A percentile compares a stretch with the other conserved stretches of the same genome.
phyloP scores from a whole-genome alignment of 37 sponge, comb jelly and placozoan species.

The Haliclona indistincta region DNA sequence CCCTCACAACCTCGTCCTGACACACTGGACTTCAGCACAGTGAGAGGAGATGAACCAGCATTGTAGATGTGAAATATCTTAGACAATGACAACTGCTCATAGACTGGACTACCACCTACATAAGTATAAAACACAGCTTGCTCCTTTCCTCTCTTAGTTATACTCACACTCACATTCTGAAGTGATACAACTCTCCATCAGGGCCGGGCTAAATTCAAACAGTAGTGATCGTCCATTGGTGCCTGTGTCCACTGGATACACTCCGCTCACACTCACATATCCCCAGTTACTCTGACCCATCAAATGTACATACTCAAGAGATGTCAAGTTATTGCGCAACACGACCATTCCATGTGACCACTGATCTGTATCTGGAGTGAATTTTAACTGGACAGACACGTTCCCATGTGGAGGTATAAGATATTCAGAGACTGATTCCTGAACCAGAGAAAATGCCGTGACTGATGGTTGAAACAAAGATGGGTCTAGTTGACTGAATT shows the following conservation, averaged over 20 bases:
- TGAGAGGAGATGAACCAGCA: conserved; percentile 40
- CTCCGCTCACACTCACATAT: conserved; percentile 37
- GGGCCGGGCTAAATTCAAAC: conserved; percentile 41
- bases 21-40: conserved; percentile 11
- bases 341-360: conserved; percentile 21
- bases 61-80: conserved; percentile 49
- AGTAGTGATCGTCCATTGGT: conserved; percentile 24
- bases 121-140: not conserved
- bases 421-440: not conserved
- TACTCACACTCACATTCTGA: conserved; percentile 11
- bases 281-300: conserved; percentile 47
- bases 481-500: not conserved
- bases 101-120: not conserved
- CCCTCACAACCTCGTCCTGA: conserved; percentile 35
- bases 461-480: not conserved
- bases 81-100: conserved; percentile 34
- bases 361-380: conserved; percentile 37
- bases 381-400: conserved; percentile 13
- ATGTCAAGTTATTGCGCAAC: conserved; percentile 71
- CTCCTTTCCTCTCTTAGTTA: not conserved
- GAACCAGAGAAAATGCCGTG: too few species aligned
- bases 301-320: conserved; percentile 71
- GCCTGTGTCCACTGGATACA: conserved; percentile 23
- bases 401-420: conserved; percentile 19
- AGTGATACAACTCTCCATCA: conserved; percentile 49